A percentile compares a stretch with the other conserved stretches of the same genome.
phyloP scores from a whole-genome alignment of 2,113 vertebrate genomes.

The Oryzias celebensis region DNA sequence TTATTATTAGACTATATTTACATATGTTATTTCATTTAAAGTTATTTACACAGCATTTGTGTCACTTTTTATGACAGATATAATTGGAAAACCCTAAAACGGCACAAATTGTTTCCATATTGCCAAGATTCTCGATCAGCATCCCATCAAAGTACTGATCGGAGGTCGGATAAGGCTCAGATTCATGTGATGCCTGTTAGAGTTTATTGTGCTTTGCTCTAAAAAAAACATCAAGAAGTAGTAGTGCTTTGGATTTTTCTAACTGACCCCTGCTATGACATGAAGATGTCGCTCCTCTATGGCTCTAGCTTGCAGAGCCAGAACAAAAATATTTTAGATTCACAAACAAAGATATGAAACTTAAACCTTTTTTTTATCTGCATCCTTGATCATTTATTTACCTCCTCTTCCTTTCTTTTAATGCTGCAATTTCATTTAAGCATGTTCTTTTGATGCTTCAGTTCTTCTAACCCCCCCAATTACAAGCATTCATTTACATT shows the following conservation, averaged over 20 bases:
- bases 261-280: constrained; percentile 2
- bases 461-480: too few relatives aligned
- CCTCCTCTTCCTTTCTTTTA: too few relatives aligned
- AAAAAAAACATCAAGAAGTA: constrained; percentile 10
- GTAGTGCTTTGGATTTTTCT: constrained; percentile 39
- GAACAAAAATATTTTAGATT: constrained; percentile 15
- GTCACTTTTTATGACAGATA: constrained; percentile 21
- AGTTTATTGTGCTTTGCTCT: constrained; percentile 59
- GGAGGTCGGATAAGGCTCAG: constrained; percentile 35
- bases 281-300: constrained; percentile 22
- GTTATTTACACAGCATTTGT: constrained; percentile 41
- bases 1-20: constrained; percentile 37
- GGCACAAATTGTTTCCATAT: too few relatives aligned
- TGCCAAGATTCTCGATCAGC: too few relatives aligned
- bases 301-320: background rate
- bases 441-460: too few relatives aligned
- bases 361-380: background rate
- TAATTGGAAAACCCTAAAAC: background rate
- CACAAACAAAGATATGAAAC: constrained; percentile 17
- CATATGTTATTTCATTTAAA: constrained; percentile 19
- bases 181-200: constrained; percentile 24
- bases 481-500: constrained; percentile 31
- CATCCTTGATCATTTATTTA: background rate
- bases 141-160: constrained; percentile 24
- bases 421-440: too few relatives aligned